Conservation (phyloP, 2,797 vertebrate genomes). For the Esox masquinongy region DNA sequence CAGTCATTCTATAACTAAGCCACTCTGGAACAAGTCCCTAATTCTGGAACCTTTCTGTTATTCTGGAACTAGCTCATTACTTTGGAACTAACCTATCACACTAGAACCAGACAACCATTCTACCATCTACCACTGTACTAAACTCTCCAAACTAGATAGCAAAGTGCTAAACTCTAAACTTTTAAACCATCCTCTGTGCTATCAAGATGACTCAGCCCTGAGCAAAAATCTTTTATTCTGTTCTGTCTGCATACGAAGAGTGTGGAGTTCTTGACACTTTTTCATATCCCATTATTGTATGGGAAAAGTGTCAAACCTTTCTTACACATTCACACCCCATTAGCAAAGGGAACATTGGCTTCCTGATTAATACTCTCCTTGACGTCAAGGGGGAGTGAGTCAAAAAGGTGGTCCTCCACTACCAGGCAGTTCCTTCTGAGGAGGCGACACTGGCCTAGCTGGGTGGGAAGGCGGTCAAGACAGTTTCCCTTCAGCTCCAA, state of each 20-base stretch:
- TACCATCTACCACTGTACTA: conserved; percentile 4
- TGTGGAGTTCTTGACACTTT: conserved; percentile 14
- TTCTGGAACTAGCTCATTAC: neutral
- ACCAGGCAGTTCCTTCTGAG: conserved; percentile 89
- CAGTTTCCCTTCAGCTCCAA: conserved; percentile 97
- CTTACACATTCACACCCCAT: conserved; percentile 82
- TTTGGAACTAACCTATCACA: neutral
- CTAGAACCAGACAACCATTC: neutral
- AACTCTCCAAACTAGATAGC: conserved; percentile 22
- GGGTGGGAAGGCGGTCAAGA: conserved; percentile 89
- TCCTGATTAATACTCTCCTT: conserved; percentile 97
- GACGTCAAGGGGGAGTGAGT: conserved; percentile 89
- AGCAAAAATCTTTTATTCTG: conserved; percentile 25
- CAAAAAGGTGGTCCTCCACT: conserved; percentile 96
- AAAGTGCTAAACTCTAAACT: conserved; percentile 20
- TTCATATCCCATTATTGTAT: conserved; percentile 19
- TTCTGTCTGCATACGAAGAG: conserved; percentile 13
- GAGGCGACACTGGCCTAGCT: conserved; percentile 87
- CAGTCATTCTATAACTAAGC: neutral
- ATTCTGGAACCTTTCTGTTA: neutral
- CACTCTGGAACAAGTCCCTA: neutral
- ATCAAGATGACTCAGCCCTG: conserved; percentile 27
- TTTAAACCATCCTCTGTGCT: conserved; percentile 30
- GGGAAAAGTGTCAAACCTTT: neutral
- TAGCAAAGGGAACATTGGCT: conserved; percentile 80